phyloP scores from a whole-genome alignment of 2,888 invertebrate genomes.

The Leptodirus hochenwartii region DNA sequence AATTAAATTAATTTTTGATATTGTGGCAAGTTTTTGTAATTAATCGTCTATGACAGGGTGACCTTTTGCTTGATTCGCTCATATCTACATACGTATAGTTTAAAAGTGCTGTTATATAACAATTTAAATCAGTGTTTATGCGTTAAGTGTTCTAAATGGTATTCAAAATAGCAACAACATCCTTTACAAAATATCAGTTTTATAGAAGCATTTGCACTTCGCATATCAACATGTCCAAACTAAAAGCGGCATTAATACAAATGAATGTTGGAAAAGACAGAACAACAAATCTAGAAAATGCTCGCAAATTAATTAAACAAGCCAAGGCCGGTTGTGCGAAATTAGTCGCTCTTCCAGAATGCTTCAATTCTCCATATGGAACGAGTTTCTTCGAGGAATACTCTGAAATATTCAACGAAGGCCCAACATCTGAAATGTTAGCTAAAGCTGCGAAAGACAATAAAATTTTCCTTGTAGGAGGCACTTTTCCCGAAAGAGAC shows the following conservation, averaged over 20 bases:
- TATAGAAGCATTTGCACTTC: too few relatives aligned
- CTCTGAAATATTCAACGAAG: conserved; percentile 67
- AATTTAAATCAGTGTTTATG: too few relatives aligned
- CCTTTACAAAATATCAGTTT: too few relatives aligned
- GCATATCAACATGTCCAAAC: too few relatives aligned
- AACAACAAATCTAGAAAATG: conserved; percentile 52
- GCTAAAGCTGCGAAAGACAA: conserved; percentile 59
- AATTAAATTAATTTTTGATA: too few relatives aligned
- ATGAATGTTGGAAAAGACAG: conserved; percentile 59
- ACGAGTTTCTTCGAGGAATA: conserved; percentile 67
- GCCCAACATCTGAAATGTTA: conserved; percentile 53
- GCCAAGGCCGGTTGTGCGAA: conserved; percentile 46
- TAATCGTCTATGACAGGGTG: too few relatives aligned
- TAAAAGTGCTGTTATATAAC: too few relatives aligned
- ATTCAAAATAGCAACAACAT: too few relatives aligned
- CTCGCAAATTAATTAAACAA: conserved; percentile 47
- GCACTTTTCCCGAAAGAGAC: conserved; percentile 70
- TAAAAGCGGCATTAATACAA: conserved; percentile 61
- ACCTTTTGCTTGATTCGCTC: too few relatives aligned
- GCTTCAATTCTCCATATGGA: conserved; percentile 91
- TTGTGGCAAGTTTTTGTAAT: too few relatives aligned
- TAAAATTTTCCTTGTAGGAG: conserved; percentile 68
- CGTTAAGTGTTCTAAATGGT: too few relatives aligned
- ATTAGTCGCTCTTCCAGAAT: conserved; percentile 61
- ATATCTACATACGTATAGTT: too few relatives aligned